Conservation (phyloP, 2,888 invertebrate species). For the Polyommatus icarus region DNA sequence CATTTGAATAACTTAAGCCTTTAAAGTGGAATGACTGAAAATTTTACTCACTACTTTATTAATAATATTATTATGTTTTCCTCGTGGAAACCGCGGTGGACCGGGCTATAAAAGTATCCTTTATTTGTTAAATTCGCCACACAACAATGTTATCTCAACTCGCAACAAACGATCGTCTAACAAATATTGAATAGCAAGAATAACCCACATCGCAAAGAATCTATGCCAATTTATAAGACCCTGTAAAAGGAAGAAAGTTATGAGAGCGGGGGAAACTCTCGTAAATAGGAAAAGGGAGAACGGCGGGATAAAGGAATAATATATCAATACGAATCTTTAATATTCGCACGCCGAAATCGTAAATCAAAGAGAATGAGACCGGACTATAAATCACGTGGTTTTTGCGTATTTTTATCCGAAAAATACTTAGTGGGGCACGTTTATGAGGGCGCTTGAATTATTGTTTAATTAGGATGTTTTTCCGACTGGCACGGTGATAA, state of each 20-base stretch:
- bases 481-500: neutral
- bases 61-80: neutral
- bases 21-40: too few relatives aligned
- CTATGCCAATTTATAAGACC: conserved; percentile 58
- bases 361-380: conserved; percentile 75
- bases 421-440: conserved; percentile 43
- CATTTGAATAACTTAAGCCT: too few relatives aligned
- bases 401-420: conserved; percentile 57
- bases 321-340: conserved; percentile 81
- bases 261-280: conserved; percentile 72
- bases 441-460: conserved; percentile 33
- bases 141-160: neutral
- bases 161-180: conserved; percentile 26
- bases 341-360: conserved; percentile 74
- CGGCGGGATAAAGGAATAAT: conserved; percentile 77
- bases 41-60: too few relatives aligned
- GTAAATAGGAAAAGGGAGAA: conserved; percentile 77
- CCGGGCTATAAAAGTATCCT: neutral
- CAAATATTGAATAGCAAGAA: conserved; percentile 30
- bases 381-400: conserved; percentile 67
- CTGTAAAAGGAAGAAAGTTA: conserved; percentile 76
- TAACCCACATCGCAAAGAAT: conserved; percentile 26
- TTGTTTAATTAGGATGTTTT: conserved; percentile 33
- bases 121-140: neutral
- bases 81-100: neutral